These are phyloP conservation scores for Arge pagana DNA, from an alignment of 2,888 invertebrate species.

Conservation along the genomic window DNA sequence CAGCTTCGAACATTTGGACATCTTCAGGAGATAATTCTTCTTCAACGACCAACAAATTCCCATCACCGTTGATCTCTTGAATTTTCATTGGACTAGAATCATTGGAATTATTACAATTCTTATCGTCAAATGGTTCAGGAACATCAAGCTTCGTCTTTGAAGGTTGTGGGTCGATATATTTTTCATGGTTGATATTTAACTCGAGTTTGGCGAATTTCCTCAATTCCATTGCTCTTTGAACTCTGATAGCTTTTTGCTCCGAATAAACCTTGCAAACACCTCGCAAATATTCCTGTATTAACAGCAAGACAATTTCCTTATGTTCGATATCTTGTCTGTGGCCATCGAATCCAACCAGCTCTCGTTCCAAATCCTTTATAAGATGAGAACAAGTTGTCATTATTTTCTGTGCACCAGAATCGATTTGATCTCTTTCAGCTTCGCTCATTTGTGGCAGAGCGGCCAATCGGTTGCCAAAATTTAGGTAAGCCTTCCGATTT, in stretches of 20 bases:
- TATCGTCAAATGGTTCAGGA: constrained; percentile 7
- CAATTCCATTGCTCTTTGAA: constrained; percentile 83
- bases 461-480: constrained; percentile 74
- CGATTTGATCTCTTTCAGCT: constrained; percentile 84
- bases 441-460: constrained; percentile 77
- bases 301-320: constrained; percentile 73
- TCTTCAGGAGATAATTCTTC: constrained; percentile 82
- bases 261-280: constrained; percentile 85
- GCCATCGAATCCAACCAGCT: constrained; percentile 60
- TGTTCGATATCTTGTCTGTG: constrained; percentile 76
- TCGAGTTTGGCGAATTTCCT: constrained; percentile 79
- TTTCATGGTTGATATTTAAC: constrained; percentile 32
- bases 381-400: constrained; percentile 80
- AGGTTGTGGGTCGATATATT: constrained; percentile 46
- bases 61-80: constrained; percentile 52
- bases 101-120: constrained; percentile 16
- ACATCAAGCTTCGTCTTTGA: constrained; percentile 19
- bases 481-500: constrained; percentile 84
- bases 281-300: constrained; percentile 82
- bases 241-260: constrained; percentile 84
- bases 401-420: constrained; percentile 81
- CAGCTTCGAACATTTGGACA: constrained; percentile 89
- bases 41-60: constrained; percentile 60
- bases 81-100: constrained; percentile 48
- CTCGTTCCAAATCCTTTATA: constrained; percentile 75